These are phyloP conservation scores for Apis dorsata DNA, from an alignment of 1,140 invertebrate species.

Conservation along the genomic window DNA sequence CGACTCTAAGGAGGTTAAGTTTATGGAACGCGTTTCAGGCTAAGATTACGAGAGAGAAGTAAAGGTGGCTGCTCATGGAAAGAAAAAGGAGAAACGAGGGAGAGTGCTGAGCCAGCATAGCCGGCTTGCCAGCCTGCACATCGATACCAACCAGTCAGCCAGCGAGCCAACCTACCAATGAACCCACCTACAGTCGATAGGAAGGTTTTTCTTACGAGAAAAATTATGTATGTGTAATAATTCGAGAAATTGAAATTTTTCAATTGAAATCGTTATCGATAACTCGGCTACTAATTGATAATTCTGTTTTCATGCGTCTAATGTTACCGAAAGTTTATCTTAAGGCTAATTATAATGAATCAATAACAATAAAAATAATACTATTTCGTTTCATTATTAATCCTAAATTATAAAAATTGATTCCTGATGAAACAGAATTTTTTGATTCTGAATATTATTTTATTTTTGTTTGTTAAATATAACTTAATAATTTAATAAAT, in stretches of 20 bases:
- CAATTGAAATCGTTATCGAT: background rate
- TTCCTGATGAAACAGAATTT: too few relatives aligned
- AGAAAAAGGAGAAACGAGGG: slow-evolving; percentile 72
- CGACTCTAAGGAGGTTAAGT: slow-evolving; percentile 61
- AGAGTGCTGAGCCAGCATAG: slow-evolving; percentile 80
- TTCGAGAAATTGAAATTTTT: slow-evolving; percentile 35
- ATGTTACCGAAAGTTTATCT: background rate
- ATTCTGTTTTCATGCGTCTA: background rate
- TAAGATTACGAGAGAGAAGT: slow-evolving; percentile 56
- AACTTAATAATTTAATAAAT: too few relatives aligned
- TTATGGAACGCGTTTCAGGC: slow-evolving; percentile 65
- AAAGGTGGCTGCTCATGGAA: slow-evolving; percentile 64
- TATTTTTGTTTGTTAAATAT: too few relatives aligned
- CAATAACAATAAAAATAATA: too few relatives aligned
- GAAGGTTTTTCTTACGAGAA: slow-evolving; percentile 49
- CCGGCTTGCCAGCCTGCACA: slow-evolving; percentile 77
- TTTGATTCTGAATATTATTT: too few relatives aligned
- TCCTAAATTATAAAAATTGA: too few relatives aligned
- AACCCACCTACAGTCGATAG: slow-evolving; percentile 63
- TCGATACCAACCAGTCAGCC: slow-evolving; percentile 80
- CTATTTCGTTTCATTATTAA: too few relatives aligned
- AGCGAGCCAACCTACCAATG: slow-evolving; percentile 75
- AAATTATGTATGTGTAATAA: slow-evolving; percentile 39
- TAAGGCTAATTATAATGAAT: background rate
- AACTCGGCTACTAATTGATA: too few relatives aligned